Evolutionary conservation across 2,888 invertebrate genomes (phyloP), one percentile per base, ranked within the genome.

Genomic region (Anorthoa munda): DNA sequence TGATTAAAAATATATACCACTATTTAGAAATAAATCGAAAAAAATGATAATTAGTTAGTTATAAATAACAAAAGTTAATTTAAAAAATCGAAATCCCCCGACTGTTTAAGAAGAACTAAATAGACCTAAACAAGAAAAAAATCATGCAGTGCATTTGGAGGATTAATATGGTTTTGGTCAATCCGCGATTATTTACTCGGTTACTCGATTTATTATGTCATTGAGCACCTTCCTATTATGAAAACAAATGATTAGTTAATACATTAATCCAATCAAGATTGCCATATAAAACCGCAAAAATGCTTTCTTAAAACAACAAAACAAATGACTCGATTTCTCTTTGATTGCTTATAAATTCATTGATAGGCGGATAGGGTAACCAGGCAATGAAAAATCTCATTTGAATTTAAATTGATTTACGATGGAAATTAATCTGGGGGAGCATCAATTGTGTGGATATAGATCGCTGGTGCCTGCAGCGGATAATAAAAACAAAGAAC

Each of bases 401-500:
- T 90, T 90, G 88, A 90, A 91, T 92, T 82, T 89, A 89, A 91
- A 92, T 90, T 89, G 88, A 87, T 88, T 86, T 87, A 69, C 85
- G 81, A 87, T 89, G 88, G 87, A 89, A 91, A 89, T 88, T 74
- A 85, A 85, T 75, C 68, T 68, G 74, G 68, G 55, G 18, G 55
- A 74, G 56, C 75, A 81, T 75, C 76, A 75, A 71, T 74, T 26
- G 76, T 46, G 55, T 56, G 72, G 66, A 77, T 81, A 75, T 72
- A 58, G 66, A 77, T 67, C 46, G 68, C 55, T 18, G 66, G 51
- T 67, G 69, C 61, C 67, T 79, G 53, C 65, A 72, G 46, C 18
- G 66, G 23, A 46, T 13, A 66, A 59, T 50, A 69, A 65, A 66
- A 69, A 66, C 51, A 53, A 56, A 11, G 23, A 12, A 69, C 21